A percentile compares a stretch with the other conserved stretches of the same genome.
These are phyloP conservation scores for Lepisosteus osseus DNA, from an alignment of 2,113 vertebrate genomes.

Conservation along the genomic window DNA sequence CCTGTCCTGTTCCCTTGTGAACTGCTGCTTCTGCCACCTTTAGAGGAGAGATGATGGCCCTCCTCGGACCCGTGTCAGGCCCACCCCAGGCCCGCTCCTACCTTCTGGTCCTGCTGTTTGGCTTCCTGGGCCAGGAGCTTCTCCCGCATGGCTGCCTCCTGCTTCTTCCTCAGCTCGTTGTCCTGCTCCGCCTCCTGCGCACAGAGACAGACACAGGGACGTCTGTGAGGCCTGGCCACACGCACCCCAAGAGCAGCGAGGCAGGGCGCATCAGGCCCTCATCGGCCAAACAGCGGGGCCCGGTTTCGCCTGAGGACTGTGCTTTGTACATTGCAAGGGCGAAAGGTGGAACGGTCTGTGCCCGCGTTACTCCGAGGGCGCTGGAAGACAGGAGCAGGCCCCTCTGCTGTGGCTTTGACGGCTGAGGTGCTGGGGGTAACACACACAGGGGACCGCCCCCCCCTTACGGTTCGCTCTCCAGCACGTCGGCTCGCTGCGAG, in stretches of 20 bases:
- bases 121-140: slow-evolving; percentile 93
- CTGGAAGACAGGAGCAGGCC: too few species aligned
- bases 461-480: too few species aligned
- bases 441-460: slow-evolving; percentile 13
- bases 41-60: too few species aligned
- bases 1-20: background rate
- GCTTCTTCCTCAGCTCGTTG: slow-evolving; percentile 86
- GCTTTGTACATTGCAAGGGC: background rate
- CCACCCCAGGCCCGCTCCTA: slow-evolving; percentile 34
- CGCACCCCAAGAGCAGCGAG: too few species aligned
- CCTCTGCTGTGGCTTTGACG: too few species aligned
- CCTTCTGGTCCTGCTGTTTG: slow-evolving; percentile 92
- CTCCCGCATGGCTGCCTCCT: slow-evolving; percentile 89
- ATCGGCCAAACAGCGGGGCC: too few species aligned
- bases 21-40: background rate
- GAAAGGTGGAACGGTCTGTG: background rate
- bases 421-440: background rate
- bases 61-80: too few species aligned
- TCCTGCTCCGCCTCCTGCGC: slow-evolving; percentile 84
- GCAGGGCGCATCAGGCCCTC: background rate
- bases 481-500: too few species aligned
- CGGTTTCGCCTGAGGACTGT: background rate
- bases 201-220: slow-evolving; percentile 23
- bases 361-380: too few species aligned
- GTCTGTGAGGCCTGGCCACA: slow-evolving; percentile 2